Base-by-base conservation (phyloP, 2,113 vertebrate species). In the Chitala chitala region DNA sequence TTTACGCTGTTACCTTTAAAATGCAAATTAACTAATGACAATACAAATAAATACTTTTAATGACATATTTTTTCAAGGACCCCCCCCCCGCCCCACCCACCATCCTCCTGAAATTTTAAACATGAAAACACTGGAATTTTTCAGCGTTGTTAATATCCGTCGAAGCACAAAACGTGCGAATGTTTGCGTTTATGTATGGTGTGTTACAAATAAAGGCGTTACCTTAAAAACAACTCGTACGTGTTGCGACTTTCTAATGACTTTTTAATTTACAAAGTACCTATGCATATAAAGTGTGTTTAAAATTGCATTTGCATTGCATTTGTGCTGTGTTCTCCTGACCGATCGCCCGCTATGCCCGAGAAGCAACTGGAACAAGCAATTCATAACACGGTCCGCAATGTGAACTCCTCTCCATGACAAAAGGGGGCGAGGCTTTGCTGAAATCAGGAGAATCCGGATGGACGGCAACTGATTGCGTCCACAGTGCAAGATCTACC, bases 351-450 rank as follows among this genome's bases (percentile, higher is more conserved):
- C 38, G 20, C 29, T 36, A 63, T 63, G 38, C 17, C 59, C 31
- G 33, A 38, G 17, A 63, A 33, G 15, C 9, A 38, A 36, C 33
- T 6, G n/a, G 17, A 63, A n/a, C 26, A 5, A 26, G 42, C 40
- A 68, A 50, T 51, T 10, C 56, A 12, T n/a, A 44, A 63, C 17
- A 51, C 26, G 38, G 38, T 59, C 26, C 10, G 55, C 71, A n/a
- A 56, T 50, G 71, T 63, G 72, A 58, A 72, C 40, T 54, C n/a
- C 51, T 44, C 70, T 31, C 54, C 54, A 72, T 72, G 53, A 59
- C 72, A 59, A 59, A 64, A 73, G 58, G 72, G 58, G 72, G 72
- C 58, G 58, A 64, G 58, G 72, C 58, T 64, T 73, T 64, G 29
- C 31, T 64, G 17, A 46, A 64, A 56, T 73, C 72, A 38, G 58